These are phyloP conservation scores for Argyresthia goedartella DNA, from an alignment of 2,888 invertebrate species.

Conservation along the genomic window DNA sequence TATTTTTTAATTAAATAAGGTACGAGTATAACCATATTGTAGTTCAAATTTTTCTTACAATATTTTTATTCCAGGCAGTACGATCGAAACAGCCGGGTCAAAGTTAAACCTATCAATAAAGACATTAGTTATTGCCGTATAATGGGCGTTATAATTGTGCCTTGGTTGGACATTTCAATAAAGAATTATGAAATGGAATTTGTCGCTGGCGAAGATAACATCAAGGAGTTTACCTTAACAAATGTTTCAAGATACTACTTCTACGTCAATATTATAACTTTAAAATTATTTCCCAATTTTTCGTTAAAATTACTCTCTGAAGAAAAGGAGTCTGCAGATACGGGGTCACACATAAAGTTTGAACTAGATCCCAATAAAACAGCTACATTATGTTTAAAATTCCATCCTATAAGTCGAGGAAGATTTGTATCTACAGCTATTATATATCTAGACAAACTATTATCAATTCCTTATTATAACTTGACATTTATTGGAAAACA, in stretches of 20 bases:
- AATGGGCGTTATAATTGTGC: conserved; percentile 48
- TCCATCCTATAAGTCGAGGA: conserved; percentile 48
- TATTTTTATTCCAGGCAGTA: conserved; percentile 33
- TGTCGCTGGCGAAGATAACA: conserved; percentile 22
- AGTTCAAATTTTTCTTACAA: no score
- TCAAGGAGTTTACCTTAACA: conserved; percentile 42
- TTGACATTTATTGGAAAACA: conserved; percentile 47
- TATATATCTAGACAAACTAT: conserved; percentile 47
- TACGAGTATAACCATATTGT: no score
- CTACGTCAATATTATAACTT: conserved; percentile 34
- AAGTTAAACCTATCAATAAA: conserved; percentile 38
- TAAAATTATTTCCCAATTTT: conserved; percentile 45
- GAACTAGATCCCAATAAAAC: conserved; percentile 29
- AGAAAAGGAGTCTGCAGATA: conserved; percentile 28
- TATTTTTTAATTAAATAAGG: no score
- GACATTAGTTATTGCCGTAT: conserved; percentile 51
- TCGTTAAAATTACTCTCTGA: conserved; percentile 24
- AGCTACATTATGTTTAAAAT: conserved; percentile 31
- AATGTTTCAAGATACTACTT: conserved; percentile 52
- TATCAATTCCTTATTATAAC: conserved; percentile 48
- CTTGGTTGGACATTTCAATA: conserved; percentile 47
- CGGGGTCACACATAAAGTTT: conserved; percentile 43
- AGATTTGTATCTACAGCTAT: conserved; percentile 42
- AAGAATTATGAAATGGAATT: conserved; percentile 50
- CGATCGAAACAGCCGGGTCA: conserved; percentile 41